Base-by-base conservation (phyloP, 1,140 invertebrate genomes). In the Rhopalosiphum padi region DNA sequence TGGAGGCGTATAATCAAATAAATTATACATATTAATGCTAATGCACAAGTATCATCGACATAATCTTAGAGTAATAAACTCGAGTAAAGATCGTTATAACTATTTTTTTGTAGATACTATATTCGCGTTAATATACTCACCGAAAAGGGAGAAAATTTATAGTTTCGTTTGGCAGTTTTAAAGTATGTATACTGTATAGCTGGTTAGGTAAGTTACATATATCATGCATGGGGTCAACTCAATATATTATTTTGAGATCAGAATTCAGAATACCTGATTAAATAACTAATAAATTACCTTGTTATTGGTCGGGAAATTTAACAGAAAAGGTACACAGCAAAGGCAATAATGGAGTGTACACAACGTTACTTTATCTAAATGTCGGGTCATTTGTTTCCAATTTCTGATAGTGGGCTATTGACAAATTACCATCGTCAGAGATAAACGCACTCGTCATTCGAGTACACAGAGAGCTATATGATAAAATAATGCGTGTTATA, bases 301-400 rank as follows among this genome's bases (percentile, higher is more conserved):
- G n/a, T 87, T n/a, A n/a, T 15, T 48, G 48, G 43, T 41, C 8
- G 51, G 35, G 35, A 89, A 89, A 89, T 55, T 89, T 6, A 55
- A 22, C 21, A 55, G 35, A 41, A 55, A 37, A 89, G 9, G 88
- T 41, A 37, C 23, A 51, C 46, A 22, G 5, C 53, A 68, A 68
- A 43, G 7, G 53, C 37, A 30, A 41, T 18, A 37, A 55, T 21
- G 11, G 21, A 55, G 35, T 41, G 18, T 8, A 46, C 37, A 43
- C 23, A 22, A 37, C 86, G 46, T 43, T 60, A 68, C 18, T 15
- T 68, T 41, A 90, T 90, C 53, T 89, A 43, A 30, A 41, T n/a
- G 30, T 90, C 25, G 87, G 87, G 55, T 90, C 89, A 43, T 90
- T 60, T 68, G 55, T 90, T 60, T 90, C 68, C 53, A 43, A 90